phyloP scores from a whole-genome alignment of 2,797 vertebrate species.

The Poeciliopsis presidionis region DNA sequence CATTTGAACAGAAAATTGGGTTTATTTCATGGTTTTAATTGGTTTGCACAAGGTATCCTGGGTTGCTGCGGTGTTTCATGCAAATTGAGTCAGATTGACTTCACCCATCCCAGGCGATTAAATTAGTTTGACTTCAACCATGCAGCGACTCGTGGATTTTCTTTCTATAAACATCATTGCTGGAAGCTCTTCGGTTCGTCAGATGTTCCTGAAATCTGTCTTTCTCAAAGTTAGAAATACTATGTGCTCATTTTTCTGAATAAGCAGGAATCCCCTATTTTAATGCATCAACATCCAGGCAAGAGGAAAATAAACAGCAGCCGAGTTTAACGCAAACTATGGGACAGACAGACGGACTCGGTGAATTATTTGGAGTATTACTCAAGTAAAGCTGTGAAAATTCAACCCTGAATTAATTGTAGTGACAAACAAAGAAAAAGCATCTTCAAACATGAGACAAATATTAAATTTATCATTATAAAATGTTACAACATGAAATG shows the following conservation, averaged over 20 bases:
- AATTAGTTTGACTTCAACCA: constrained; percentile 53
- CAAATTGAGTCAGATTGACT: constrained; percentile 45
- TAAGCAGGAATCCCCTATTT: constrained; percentile 16
- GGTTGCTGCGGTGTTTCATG: constrained; percentile 17
- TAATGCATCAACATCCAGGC: constrained; percentile 16
- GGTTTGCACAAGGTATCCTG: constrained; percentile 31
- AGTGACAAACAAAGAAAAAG: not conserved
- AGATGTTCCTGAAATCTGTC: not conserved
- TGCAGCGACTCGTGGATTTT: constrained; percentile 9
- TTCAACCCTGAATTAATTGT: not conserved
- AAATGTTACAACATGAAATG: not conserved
- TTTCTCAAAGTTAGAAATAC: constrained; percentile 4
- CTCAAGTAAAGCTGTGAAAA: not conserved
- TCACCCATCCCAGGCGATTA: constrained; percentile 12
- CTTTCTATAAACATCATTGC: constrained; percentile 3
- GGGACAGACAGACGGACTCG: constrained; percentile 52
- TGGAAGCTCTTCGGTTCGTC: constrained; percentile 22
- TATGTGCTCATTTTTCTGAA: not conserved
- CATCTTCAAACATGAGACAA: not conserved
- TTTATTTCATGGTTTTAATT: constrained; percentile 33
- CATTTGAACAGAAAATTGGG: constrained; percentile 32
- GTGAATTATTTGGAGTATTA: not conserved
- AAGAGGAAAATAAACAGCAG: constrained; percentile 6
- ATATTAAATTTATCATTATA: not conserved
- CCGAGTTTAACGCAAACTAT: constrained; percentile 13